Conservation (phyloP, 2,113 vertebrate genomes). For the Anseranas semipalmata region DNA sequence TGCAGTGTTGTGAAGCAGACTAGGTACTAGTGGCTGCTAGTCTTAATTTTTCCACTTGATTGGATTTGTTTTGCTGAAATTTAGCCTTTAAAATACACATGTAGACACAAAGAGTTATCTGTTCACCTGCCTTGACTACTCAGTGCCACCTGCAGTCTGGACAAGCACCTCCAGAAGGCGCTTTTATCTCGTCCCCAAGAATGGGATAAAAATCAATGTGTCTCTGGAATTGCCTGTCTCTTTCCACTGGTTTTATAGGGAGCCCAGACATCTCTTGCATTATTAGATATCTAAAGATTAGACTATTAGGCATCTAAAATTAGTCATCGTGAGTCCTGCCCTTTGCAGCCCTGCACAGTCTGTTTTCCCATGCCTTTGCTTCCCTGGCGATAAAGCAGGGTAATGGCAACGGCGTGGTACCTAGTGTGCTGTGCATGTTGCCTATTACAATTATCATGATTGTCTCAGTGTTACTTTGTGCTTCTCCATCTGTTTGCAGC, state of each 20-base stretch:
- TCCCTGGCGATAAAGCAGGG: neutral
- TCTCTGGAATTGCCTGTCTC: neutral
- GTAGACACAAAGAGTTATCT: neutral
- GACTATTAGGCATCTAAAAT: neutral
- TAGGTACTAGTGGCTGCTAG: neutral
- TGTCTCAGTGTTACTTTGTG: constrained; percentile 24
- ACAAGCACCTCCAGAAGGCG: neutral
- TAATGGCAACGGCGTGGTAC: neutral
- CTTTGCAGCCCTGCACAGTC: neutral
- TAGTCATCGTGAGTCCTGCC: neutral
- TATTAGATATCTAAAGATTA: neutral
- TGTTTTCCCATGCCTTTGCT: neutral
- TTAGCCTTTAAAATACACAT: neutral
- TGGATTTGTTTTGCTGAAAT: neutral
- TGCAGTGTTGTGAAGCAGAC: neutral
- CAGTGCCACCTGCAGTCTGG: neutral
- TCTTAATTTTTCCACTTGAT: neutral
- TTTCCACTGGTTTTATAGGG: neutral
- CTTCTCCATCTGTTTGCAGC: constrained; percentile 37
- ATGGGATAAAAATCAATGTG: neutral
- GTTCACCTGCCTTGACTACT: neutral
- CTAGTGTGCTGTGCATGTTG: neutral
- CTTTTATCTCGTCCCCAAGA: neutral
- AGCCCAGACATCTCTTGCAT: neutral
- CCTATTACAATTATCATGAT: constrained; percentile 23